Evolutionary conservation across 1,140 invertebrate genomes (phyloP), one percentile per base, ranked within the genome.

Genomic region (Cotesia typhae): DNA sequence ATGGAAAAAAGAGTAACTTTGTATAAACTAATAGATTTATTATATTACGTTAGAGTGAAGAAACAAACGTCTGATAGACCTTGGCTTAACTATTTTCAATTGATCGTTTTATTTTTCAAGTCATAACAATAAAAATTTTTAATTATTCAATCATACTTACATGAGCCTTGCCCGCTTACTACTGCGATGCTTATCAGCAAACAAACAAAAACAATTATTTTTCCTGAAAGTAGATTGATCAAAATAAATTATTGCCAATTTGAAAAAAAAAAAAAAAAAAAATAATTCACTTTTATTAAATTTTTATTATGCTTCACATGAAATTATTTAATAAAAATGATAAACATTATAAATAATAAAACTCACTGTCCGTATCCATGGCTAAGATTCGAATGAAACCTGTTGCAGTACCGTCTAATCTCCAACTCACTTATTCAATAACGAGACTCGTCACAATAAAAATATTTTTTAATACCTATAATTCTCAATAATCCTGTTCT

Each of bases 321-420:
- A 28, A 28, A 28, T 28, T 28, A 28, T 28, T 28, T 28, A 28
- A 28, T 28, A 28, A 28, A 6, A 35, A 65, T 4, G 28, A 36
- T 61, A 36, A 64, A 70, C 7, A n/a, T 70, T 28, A 20, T 28
- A 51, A 59, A 41, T 12, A 65, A 47, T 65, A 38, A 12, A 37
- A 65, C 65, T 67, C 36, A 72, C 71, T 37, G 65, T 67, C 37
- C 71, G 67, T 72, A 64, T 7, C 63, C 66, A 47, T 47, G 41
- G 35, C 37, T 17, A 35, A 57, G 63, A 67, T 67, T 51, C 52
- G 14, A 17, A 17, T 57, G 4, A 57, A 57, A 14, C 12, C n/a
- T 57, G 53, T 9, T 10, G 12, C 37, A 20, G 6, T 51, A 47
- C 10, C 7, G 65, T 51, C 20, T n/a, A 28, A 28, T 47, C 41